These are phyloP conservation scores for Caenorhabditis drosophilae DNA, from an alignment of 2,888 invertebrate species.

Conservation along the genomic window DNA sequence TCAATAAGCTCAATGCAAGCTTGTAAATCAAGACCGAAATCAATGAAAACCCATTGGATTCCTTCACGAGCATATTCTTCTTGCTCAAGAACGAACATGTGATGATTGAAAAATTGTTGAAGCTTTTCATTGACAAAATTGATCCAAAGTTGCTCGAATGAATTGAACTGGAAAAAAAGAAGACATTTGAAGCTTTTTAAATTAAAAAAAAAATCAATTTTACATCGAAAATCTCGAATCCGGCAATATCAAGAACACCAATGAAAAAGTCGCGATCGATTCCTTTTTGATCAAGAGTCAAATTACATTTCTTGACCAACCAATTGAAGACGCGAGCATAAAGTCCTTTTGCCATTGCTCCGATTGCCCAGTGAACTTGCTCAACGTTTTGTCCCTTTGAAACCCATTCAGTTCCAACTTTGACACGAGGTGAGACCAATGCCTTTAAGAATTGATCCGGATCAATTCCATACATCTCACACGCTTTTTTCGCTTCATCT, in stretches of 20 bases:
- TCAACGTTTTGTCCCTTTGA: conserved; percentile 73
- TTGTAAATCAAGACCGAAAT: conserved; percentile 94
- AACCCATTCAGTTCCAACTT: conserved; percentile 72
- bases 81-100: conserved; percentile 74
- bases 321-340: conserved; percentile 75
- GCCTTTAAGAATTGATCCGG: conserved; percentile 69
- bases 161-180: conserved; percentile 70
- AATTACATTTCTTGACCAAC: conserved; percentile 99
- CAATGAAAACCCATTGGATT: conserved; percentile 93
- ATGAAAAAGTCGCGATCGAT: conserved; percentile 67
- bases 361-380: conserved; percentile 70
- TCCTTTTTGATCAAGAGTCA: conserved; percentile 77
- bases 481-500: conserved; percentile 72
- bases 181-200: neutral
- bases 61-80: conserved; percentile 72
- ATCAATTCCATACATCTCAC: conserved; percentile 60
- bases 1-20: conserved; percentile 95
- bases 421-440: conserved; percentile 72
- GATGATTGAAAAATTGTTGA: conserved; percentile 74
- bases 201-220: conserved; percentile 6
- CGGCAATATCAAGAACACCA: conserved; percentile 72
- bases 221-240: conserved; percentile 73
- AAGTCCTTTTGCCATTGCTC: conserved; percentile 72
- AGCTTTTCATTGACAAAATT: conserved; percentile 73
- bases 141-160: conserved; percentile 73